Percentiles rank a stretch among this genome's conserved stretches.
These are phyloP conservation scores for Protaetia brevitarsis DNA, from an alignment of 1,140 invertebrate species.

Conservation along the genomic window DNA sequence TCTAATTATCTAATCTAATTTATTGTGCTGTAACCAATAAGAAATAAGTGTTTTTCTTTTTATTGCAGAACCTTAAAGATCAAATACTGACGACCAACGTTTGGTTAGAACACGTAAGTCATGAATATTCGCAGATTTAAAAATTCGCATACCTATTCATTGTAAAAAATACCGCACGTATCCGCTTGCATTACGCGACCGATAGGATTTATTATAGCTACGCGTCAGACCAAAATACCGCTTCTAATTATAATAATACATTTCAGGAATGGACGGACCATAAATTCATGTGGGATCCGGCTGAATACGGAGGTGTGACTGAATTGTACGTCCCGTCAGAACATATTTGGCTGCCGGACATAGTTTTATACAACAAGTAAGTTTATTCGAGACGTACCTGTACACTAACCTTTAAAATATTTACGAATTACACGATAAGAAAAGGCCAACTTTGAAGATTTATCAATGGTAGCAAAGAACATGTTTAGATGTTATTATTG, in stretches of 20 bases:
- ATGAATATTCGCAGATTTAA: not conserved
- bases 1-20: too few species aligned
- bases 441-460: too few species aligned
- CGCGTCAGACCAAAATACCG: not conserved
- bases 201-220: too few species aligned
- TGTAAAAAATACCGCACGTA: too few species aligned
- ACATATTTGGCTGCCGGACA: slow-evolving; percentile 93
- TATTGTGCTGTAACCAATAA: too few species aligned
- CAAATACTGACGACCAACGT: slow-evolving; percentile 96
- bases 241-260: slow-evolving; percentile 3
- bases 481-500: too few species aligned
- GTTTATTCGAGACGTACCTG: slow-evolving; percentile 39
- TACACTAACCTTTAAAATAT: too few species aligned
- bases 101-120: slow-evolving; percentile 91
- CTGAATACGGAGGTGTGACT: slow-evolving; percentile 91
- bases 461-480: too few species aligned
- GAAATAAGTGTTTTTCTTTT: slow-evolving; percentile 52
- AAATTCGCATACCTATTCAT: not conserved
- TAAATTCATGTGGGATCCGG: slow-evolving; percentile 94
- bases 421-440: too few species aligned
- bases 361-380: slow-evolving; percentile 97
- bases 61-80: slow-evolving; percentile 85
- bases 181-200: too few species aligned
- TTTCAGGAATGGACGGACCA: slow-evolving; percentile 92
- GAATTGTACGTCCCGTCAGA: slow-evolving; percentile 90